Percentiles rank a stretch among this genome's conserved stretches.
phyloP scores from a whole-genome alignment of 2,797 vertebrate genomes.

The Gallinago stenura region DNA sequence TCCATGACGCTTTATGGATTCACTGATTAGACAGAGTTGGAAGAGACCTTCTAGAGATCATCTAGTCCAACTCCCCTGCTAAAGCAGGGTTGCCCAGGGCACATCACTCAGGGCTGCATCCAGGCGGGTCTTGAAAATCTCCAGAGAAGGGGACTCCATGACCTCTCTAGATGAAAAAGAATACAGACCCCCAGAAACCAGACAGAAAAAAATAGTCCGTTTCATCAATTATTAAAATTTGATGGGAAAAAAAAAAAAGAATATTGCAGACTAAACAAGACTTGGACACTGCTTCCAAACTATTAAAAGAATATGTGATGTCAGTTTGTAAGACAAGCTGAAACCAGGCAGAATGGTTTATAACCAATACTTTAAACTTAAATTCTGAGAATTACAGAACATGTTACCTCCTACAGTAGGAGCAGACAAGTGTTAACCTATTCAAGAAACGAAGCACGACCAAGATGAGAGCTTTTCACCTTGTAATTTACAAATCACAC shows the following conservation, averaged over 20 bases:
- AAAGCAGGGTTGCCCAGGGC: too few relatives aligned
- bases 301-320: slow-evolving; percentile 40
- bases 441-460: neutral
- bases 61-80: too few relatives aligned
- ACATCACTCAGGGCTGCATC: too few relatives aligned
- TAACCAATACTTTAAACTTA: neutral
- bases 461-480: neutral
- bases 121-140: too few relatives aligned
- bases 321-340: slow-evolving; percentile 47
- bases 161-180: neutral
- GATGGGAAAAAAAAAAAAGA: neutral
- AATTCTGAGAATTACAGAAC: neutral
- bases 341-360: neutral
- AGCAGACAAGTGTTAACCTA: neutral
- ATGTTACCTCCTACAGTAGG: neutral
- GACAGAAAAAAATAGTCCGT: neutral
- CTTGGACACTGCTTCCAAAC: neutral
- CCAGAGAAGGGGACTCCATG: too few relatives aligned
- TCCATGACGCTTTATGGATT: neutral
- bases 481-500: neutral
- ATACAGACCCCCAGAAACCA: neutral
- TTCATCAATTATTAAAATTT: neutral
- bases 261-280: neutral
- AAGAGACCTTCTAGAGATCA: too few relatives aligned
- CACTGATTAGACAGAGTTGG: too few relatives aligned